Conservation (phyloP, 2,888 invertebrate genomes). For the Auanema sp. region DNA sequence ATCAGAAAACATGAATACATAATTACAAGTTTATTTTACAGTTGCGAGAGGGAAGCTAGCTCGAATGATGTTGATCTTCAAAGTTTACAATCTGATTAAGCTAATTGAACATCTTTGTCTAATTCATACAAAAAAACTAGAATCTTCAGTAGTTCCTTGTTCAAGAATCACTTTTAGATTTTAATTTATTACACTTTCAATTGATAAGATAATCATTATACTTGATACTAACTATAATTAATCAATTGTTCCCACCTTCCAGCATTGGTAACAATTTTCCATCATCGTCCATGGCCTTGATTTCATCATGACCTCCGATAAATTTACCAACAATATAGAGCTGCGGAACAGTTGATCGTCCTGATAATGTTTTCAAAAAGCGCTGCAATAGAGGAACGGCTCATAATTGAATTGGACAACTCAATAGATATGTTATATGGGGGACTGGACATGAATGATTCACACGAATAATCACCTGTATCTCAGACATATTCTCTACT, state of each 20-base stretch:
- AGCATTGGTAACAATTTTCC: constrained; percentile 38
- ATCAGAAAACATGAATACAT: no score
- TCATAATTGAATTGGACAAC: neutral
- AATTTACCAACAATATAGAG: constrained; percentile 47
- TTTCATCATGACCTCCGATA: constrained; percentile 47
- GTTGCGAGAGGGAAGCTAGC: no score
- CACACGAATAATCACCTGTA: constrained; percentile 36
- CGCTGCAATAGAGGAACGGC: constrained; percentile 23
- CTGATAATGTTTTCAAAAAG: constrained; percentile 41
- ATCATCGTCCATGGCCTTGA: constrained; percentile 32
- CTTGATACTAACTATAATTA: neutral
- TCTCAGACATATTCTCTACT: constrained; percentile 37
- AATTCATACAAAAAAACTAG: no score
- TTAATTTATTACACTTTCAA: no score
- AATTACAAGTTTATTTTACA: no score
- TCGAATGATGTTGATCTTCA: no score
- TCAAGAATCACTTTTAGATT: no score
- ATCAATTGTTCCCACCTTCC: constrained; percentile 12
- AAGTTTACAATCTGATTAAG: no score
- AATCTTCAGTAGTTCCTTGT: no score
- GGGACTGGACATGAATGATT: neutral
- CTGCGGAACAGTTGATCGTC: constrained; percentile 49
- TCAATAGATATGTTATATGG: neutral
- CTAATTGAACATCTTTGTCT: no score
- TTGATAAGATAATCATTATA: no score